These are phyloP conservation scores for Galago senegalensis DNA, from an alignment of 2,797 vertebrate genomes.

Conservation along the genomic window DNA sequence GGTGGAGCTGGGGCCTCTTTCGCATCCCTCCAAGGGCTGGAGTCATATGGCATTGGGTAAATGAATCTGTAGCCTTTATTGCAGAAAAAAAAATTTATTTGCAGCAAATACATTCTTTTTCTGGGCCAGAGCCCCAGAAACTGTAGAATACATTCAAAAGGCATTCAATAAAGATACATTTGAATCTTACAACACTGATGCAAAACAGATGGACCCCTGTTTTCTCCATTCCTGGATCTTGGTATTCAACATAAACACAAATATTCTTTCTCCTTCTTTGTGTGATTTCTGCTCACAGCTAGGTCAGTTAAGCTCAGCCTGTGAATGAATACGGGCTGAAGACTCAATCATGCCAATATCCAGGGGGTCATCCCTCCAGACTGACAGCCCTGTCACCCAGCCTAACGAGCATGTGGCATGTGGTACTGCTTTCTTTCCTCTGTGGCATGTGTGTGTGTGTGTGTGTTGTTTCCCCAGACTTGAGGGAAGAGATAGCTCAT, in stretches of 20 bases:
- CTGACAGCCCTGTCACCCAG: not conserved
- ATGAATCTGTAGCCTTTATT: conserved; percentile 38
- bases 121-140: not conserved
- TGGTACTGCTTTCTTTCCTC: not conserved
- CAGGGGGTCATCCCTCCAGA: not conserved
- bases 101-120: conserved; percentile 13
- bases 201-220: conserved; percentile 46
- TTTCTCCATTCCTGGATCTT: not conserved
- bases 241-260: not conserved
- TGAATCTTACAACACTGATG: conserved; percentile 24
- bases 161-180: not conserved
- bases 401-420: not conserved
- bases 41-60: not conserved
- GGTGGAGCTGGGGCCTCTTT: not conserved
- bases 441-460: not conserved
- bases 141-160: conserved; percentile 38
- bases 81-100: conserved; percentile 20
- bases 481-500: conserved; percentile 2
- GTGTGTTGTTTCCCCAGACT: not conserved
- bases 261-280: conserved; percentile 45
- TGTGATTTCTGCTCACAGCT: conserved; percentile 16
- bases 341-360: not conserved
- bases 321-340: not conserved
- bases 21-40: not conserved
- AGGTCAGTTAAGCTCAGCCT: conserved; percentile 28